Evolutionary conservation across 2,888 invertebrate species (phyloP).

Genomic region (Tenthredo notha): DNA sequence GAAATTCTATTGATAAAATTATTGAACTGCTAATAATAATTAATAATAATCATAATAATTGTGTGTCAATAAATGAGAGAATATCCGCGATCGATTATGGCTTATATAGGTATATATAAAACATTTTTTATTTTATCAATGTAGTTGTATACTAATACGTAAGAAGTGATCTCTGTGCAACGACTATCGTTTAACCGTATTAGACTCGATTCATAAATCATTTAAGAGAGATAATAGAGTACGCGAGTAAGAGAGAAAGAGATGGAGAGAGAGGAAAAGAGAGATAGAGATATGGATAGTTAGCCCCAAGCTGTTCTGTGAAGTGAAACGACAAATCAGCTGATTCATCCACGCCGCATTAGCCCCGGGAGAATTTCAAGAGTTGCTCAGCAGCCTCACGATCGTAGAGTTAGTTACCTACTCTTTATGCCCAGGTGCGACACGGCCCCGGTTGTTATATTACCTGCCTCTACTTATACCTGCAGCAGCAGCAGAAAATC

Average conservation of each 20-base stretch:
- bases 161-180: background rate
- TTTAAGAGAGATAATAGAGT: slow-evolving; percentile 33
- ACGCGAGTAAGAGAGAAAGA: background rate
- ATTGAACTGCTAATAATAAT: background rate
- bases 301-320: slow-evolving; percentile 34
- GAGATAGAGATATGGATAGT: slow-evolving; percentile 1
- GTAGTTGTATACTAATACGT: background rate
- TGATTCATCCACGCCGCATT: slow-evolving; percentile 39
- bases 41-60: no score
- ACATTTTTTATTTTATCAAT: slow-evolving; percentile 11
- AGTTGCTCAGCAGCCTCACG: slow-evolving; percentile 30
- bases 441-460: slow-evolving; percentile 26
- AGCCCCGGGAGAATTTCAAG: slow-evolving; percentile 32
- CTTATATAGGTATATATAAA: background rate
- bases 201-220: slow-evolving; percentile 42
- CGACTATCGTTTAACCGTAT: slow-evolving; percentile 18
- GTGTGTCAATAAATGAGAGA: background rate
- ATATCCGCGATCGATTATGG: background rate
- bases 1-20: background rate
- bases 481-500: background rate
- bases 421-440: slow-evolving; percentile 31
- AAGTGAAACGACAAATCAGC: slow-evolving; percentile 51
- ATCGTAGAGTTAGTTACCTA: slow-evolving; percentile 15
- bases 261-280: background rate
- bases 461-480: background rate